Base-by-base conservation (phyloP, 1,140 invertebrate species). In the Mizuhopecten yessoensis region DNA sequence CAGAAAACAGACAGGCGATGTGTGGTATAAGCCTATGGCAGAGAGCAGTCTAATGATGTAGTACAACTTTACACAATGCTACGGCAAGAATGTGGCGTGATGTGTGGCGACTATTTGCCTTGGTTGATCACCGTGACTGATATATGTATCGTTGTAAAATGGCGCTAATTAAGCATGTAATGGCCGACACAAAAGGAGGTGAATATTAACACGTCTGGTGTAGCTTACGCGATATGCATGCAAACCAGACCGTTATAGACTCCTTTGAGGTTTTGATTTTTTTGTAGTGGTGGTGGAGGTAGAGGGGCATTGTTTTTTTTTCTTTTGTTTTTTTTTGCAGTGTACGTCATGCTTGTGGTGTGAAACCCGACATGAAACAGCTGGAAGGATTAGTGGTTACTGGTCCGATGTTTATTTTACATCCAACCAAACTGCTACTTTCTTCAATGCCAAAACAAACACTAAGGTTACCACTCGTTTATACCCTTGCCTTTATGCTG, bases 361-460 rank as follows among this genome's bases (percentile, higher is more conserved):
- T 20, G 45, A 49, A 49, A 49, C 45, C 15, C 20, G 45, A 49
- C 45, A 75, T 75, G n/a, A 75, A 75, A 75, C 57, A 75, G 57
- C 57, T 75, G 57, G 57, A 75, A n/a, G 57, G 57, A 75, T 75
- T 75, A 75, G 57, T 11, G 23, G 57, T n/a, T 75, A 75, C 29
- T 75, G 57, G 20, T 75, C 5, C n/a, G 57, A 75, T 49, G 45
- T 49, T 49, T 49, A 49, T 49, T 20, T 49, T 15, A 49, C 45
- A 75, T 11, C 57, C 57, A 75, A 75, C 29, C 57, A 75, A 3
- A 2, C 57, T 17, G 57, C 5, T n/a, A 75, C 17, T 75, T 75
- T 75, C 57, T n/a, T 75, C 57, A 75, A 29, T n/a, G n/a, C 9
- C 57, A 9, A 75, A 75, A 75, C 57, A 75, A 75, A n/a, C 29